Evolutionary conservation across 2,797 vertebrate species (phyloP).

Genomic region (Cyclopterus lumpus): DNA sequence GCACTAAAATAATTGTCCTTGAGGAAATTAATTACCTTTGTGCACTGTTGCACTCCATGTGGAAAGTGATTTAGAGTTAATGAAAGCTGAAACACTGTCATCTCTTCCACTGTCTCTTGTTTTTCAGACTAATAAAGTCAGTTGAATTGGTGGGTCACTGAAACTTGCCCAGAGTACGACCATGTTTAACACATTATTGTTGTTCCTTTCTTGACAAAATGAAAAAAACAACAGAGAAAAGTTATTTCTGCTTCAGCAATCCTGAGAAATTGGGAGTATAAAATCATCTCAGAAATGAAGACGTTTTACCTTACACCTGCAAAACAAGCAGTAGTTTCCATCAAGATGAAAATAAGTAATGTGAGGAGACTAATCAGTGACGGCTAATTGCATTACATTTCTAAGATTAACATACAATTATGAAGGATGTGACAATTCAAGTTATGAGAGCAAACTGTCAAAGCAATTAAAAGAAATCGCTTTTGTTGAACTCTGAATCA

Average conservation of each 20-base stretch:
- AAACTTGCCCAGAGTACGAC: constrained; percentile 15
- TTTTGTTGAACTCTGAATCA: constrained; percentile 33
- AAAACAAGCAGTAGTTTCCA: constrained; percentile 41
- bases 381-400: constrained; percentile 59
- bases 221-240: background rate
- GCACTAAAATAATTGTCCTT: constrained; percentile 84
- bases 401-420: constrained; percentile 60
- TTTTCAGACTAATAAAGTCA: constrained; percentile 75
- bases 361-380: constrained; percentile 46
- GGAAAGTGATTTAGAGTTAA: constrained; percentile 78
- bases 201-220: background rate
- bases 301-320: constrained; percentile 7
- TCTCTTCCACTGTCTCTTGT: constrained; percentile 70
- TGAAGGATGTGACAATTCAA: constrained; percentile 46
- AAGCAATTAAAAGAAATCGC: constrained; percentile 27
- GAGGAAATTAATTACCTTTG: constrained; percentile 86
- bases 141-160: constrained; percentile 38
- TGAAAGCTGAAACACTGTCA: constrained; percentile 77
- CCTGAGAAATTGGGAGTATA: background rate
- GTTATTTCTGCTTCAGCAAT: constrained; percentile 1
- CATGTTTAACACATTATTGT: constrained; percentile 23
- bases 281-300: constrained; percentile 10
- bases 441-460: constrained; percentile 46
- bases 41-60: constrained; percentile 72
- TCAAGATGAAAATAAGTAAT: constrained; percentile 38